phyloP scores from a whole-genome alignment of 2,797 vertebrate species.

The Macroramphosus scolopax region DNA sequence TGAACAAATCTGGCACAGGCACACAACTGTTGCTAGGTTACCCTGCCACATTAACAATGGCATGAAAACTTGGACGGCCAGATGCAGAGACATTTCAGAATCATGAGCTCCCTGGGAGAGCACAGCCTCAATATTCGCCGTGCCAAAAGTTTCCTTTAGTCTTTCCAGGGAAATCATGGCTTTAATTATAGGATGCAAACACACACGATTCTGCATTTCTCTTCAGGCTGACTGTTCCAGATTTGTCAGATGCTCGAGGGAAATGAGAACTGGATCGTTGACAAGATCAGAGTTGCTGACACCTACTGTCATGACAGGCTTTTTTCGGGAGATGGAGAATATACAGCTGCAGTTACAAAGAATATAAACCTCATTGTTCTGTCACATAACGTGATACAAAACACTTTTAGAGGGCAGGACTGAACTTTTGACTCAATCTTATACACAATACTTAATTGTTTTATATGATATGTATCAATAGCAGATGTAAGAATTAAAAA shows the following conservation, averaged over 20 bases:
- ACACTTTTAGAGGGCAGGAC: too few species aligned
- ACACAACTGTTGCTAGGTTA: conserved; percentile 73
- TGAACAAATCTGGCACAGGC: conserved; percentile 36
- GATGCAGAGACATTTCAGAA: conserved; percentile 13
- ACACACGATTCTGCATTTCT: conserved; percentile 8
- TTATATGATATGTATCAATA: too few species aligned
- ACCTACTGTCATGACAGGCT: conserved; percentile 25
- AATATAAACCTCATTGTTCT: too few species aligned
- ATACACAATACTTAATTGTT: too few species aligned
- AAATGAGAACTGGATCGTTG: conserved; percentile 45
- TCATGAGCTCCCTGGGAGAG: conserved; percentile 1
- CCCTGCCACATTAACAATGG: conserved; percentile 38
- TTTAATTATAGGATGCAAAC: conserved; percentile 38
- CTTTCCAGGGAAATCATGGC: conserved; percentile 32
- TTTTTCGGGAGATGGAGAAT: conserved; percentile 10
- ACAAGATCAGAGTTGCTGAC: conserved; percentile 50
- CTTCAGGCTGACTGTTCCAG: conserved; percentile 26
- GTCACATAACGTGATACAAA: too few species aligned
- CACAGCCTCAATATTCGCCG: background rate
- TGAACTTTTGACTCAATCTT: too few species aligned
- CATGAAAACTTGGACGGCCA: conserved; percentile 16
- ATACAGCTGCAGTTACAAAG: conserved; percentile 4
- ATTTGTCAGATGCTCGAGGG: conserved; percentile 34
- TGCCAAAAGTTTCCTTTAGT: conserved; percentile 8
- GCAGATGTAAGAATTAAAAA: too few species aligned